Evolutionary conservation across 2,113 vertebrate genomes (phyloP).

Genomic region (Sinosuthora webbiana): DNA sequence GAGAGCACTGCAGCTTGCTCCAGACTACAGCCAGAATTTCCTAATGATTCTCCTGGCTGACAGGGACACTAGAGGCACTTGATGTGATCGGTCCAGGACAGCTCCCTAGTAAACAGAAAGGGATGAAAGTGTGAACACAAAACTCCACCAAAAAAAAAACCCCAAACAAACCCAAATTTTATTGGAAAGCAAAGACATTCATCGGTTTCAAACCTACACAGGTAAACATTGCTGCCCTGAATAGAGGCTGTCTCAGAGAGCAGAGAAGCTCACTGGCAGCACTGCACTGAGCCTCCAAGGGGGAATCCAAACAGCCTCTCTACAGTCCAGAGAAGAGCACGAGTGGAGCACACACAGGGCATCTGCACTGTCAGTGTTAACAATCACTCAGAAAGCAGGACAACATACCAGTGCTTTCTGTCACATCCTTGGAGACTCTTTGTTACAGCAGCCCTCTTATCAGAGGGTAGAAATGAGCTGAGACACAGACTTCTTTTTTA

Average conservation of each 20-base stretch:
- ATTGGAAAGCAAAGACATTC: background rate
- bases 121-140: background rate
- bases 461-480: background rate
- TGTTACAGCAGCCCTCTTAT: background rate
- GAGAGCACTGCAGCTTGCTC: background rate
- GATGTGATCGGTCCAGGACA: background rate
- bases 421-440: background rate
- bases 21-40: background rate
- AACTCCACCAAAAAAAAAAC: background rate
- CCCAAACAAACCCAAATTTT: background rate
- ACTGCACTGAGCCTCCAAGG: background rate
- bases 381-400: background rate
- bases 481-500: too few relatives aligned
- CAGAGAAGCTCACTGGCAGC: background rate
- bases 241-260: background rate
- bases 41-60: background rate
- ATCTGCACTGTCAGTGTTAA: background rate
- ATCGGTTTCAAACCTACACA: background rate
- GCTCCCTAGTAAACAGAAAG: background rate
- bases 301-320: background rate
- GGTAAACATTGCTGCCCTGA: background rate
- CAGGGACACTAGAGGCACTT: background rate
- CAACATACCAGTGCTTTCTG: background rate
- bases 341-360: accelerated
- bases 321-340: background rate